Evolutionary conservation across 2,888 invertebrate genomes (phyloP).

Genomic region (Psococerastis gibbosa): DNA sequence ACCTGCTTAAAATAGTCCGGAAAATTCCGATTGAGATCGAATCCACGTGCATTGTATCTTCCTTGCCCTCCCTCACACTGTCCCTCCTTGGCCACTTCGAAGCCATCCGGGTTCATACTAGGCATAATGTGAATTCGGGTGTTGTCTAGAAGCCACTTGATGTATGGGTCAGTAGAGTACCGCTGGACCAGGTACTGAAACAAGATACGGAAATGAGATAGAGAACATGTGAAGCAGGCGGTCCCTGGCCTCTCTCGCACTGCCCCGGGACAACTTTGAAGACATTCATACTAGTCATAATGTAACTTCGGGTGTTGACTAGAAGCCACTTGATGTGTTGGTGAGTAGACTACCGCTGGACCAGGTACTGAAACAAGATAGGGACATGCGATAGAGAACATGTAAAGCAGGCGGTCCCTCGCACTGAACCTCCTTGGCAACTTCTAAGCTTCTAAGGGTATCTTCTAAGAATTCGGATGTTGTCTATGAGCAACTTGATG

Average conservation of each 20-base stretch:
- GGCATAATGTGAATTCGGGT: conserved; percentile 95
- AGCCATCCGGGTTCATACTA: conserved; percentile 98
- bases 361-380: conserved; percentile 47
- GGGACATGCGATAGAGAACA: conserved; percentile 42
- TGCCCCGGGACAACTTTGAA: conserved; percentile 77
- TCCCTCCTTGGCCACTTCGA: conserved; percentile 77
- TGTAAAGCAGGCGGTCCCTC: conserved; percentile 79
- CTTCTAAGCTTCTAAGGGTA: conserved; percentile 94
- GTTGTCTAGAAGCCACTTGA: conserved; percentile 79
- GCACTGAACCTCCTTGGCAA: conserved; percentile 71
- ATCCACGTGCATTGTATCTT: conserved; percentile 72
- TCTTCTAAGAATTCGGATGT: conserved; percentile 89
- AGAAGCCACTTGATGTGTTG: conserved; percentile 76
- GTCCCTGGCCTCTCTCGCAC: conserved; percentile 73
- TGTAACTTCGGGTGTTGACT: conserved; percentile 88
- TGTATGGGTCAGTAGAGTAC: conserved; percentile 64
- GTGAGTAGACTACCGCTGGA: conserved; percentile 63
- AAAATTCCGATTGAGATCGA: conserved; percentile 89
- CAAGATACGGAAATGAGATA: conserved; percentile 30
- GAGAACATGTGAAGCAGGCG: conserved; percentile 72
- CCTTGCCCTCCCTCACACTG: conserved; percentile 74
- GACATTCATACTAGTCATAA: conserved; percentile 97
- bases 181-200: conserved; percentile 65
- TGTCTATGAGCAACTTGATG: conserved; percentile 77
- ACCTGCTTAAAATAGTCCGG: conserved; percentile 88